Conservation (phyloP, 2,113 vertebrate genomes). For the Ictalurus furcatus region DNA sequence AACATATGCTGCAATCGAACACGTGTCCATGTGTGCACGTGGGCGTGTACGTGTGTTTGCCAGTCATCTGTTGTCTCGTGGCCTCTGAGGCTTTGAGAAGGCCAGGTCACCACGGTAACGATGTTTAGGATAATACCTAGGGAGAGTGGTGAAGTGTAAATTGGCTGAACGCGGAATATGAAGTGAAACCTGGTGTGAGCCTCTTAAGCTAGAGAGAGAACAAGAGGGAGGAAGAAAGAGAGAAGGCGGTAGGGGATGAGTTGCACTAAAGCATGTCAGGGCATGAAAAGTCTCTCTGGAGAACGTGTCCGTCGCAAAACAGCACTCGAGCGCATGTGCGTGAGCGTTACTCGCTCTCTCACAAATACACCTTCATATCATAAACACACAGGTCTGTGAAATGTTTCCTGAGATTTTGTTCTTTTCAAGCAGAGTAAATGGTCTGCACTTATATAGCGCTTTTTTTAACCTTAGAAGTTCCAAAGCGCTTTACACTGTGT, state of each 20-base stretch:
- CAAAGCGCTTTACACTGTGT: too few relatives aligned
- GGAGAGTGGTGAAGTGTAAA: conserved; percentile 48
- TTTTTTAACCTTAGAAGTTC: too few relatives aligned
- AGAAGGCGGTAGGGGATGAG: conserved; percentile 16
- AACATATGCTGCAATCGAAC: conserved; percentile 30
- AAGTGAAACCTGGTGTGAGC: conserved; percentile 42
- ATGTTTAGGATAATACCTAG: conserved; percentile 35
- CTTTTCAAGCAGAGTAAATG: not conserved
- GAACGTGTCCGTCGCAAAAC: conserved; percentile 39
- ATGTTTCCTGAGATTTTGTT: not conserved
- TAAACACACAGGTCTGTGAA: not conserved
- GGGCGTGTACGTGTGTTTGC: conserved; percentile 35
- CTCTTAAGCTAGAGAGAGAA: conserved; percentile 33
- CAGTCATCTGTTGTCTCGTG: conserved; percentile 33
- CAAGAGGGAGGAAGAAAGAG: conserved; percentile 12
- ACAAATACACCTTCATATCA: not conserved
- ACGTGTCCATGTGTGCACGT: not conserved
- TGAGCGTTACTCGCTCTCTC: not conserved
- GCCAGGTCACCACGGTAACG: conserved; percentile 49
- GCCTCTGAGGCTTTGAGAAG: conserved; percentile 34
- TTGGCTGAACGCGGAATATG: conserved; percentile 42
- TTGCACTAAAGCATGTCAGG: conserved; percentile 49
- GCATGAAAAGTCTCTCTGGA: conserved; percentile 50
- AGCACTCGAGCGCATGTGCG: conserved; percentile 21
- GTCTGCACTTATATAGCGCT: too few relatives aligned